These are phyloP conservation scores for Sesia apiformis DNA, from an alignment of 2,888 invertebrate genomes.

Conservation along the genomic window DNA sequence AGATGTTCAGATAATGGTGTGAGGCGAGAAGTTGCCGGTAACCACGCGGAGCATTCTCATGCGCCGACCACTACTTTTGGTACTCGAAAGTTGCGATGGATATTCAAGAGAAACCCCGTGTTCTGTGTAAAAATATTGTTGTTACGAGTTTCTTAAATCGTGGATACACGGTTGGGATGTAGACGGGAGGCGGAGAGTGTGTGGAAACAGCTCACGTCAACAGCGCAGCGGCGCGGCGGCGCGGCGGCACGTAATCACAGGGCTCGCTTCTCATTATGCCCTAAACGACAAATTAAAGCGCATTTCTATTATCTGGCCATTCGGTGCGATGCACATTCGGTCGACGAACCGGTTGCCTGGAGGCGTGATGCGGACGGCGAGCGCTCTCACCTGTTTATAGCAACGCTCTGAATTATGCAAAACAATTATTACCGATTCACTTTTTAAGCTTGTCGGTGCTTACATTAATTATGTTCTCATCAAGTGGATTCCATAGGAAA, in stretches of 20 bases:
- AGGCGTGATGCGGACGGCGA: conserved; percentile 24
- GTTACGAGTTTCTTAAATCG: conserved; percentile 35
- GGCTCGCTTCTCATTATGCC: conserved; percentile 68
- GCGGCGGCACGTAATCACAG: conserved; percentile 75
- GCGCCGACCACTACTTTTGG: conserved; percentile 29
- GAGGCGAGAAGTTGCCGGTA: conserved; percentile 50
- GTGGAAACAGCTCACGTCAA: conserved; percentile 67
- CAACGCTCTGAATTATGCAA: conserved; percentile 38
- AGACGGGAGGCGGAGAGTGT: conserved; percentile 11
- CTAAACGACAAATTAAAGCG: conserved; percentile 75
- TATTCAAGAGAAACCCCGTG: conserved; percentile 1
- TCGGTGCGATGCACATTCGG: conserved; percentile 45
- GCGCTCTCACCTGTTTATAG: conserved; percentile 29
- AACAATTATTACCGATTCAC: conserved; percentile 27
- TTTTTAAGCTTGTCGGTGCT: conserved; percentile 1
- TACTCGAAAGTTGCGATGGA: conserved; percentile 13
- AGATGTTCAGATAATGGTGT: conserved; percentile 30
- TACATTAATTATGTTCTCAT: neutral
- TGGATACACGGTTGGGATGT: conserved; percentile 29
- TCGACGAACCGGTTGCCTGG: conserved; percentile 41
- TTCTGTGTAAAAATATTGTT: conserved; percentile 7
- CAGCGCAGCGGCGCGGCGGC: conserved; percentile 68
- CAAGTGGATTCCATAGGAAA: neutral
- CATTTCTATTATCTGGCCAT: conserved; percentile 71
- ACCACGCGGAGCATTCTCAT: conserved; percentile 41